Base-by-base conservation (phyloP, 2,113 vertebrate species). In the Rousettus leschenaultii region DNA sequence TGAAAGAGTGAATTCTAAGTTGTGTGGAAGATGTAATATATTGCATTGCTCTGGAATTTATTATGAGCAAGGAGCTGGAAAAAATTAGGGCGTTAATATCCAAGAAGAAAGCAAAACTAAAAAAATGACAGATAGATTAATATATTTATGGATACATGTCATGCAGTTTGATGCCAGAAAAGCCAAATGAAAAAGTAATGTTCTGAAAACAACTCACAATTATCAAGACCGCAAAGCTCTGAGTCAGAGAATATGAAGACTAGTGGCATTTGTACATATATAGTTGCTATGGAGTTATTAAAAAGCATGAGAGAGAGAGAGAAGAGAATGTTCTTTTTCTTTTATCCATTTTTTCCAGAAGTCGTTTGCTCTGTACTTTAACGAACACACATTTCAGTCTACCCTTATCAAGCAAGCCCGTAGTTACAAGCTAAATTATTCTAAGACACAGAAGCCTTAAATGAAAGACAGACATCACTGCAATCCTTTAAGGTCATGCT, bases 401-500 rank as follows among this genome's bases (percentile, higher is more conserved):
- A 79, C 83, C 88, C 82, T 98, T 96, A 94, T 91, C 92, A 97
- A 97, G 74, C 15, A 35, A 91, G 14, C 14, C 94, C 24, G 16
- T 94, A 92, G 95, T 78, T 94, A 96, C 43, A 74, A 86, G 57
- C 51, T 55, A 82, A 96, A 89, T 94, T 96, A 95, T 97, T 84
- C 96, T 77, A 63, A 97, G 90, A 77, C 45, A 51, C 70, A 51
- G 85, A 97, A 94, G 74, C 94, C 80, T 97, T 78, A 95, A 97
- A 96, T 97, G 97, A 92, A 95, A 98, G 94, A 68, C 73, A 98
- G 96, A 96, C 2, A 74, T 88, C 94, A 95, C 63, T 97, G 94
- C 80, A 96, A 51, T 92, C 87, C 78, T 96, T 97, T 97, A 96
- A 98, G 95, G 95, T 98, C 96, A 98, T 28, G 40, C 79, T 97